These are phyloP conservation scores for Camponotus vicinus DNA, from an alignment of 1,140 invertebrate genomes.

Conservation along the genomic window DNA sequence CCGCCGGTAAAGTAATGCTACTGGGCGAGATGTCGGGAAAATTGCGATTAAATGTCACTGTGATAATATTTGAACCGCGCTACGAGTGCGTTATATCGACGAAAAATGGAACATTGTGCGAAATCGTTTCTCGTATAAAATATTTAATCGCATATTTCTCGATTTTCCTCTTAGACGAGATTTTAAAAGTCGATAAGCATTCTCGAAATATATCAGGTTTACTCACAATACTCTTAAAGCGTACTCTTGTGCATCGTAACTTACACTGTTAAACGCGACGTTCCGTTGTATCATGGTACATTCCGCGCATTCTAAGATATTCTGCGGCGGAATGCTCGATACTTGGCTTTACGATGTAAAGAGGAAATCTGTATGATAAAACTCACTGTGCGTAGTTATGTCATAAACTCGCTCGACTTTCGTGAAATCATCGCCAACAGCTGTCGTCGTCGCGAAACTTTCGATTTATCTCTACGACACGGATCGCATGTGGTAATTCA, in stretches of 20 bases:
- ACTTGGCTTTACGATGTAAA: slow-evolving; percentile 22
- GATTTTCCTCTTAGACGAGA: neutral
- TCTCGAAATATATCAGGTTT: neutral
- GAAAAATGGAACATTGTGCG: neutral
- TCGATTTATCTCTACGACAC: slow-evolving; percentile 44
- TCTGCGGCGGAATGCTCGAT: slow-evolving; percentile 14
- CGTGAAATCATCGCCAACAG: slow-evolving; percentile 32
- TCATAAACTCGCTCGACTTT: slow-evolving; percentile 31
- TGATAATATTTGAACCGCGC: neutral
- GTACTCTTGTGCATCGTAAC: neutral
- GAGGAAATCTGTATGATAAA: slow-evolving; percentile 43
- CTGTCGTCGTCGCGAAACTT: slow-evolving; percentile 5
- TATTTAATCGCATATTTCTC: neutral
- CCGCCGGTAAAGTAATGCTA: slow-evolving; percentile 1
- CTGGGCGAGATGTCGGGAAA: slow-evolving; percentile 7
- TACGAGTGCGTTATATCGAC: neutral
- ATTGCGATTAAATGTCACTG: slow-evolving; percentile 24
- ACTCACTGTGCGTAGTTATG: neutral
- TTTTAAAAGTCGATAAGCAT: neutral
- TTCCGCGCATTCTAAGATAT: slow-evolving; percentile 18
- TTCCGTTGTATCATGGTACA: neutral
- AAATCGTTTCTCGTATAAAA: neutral
- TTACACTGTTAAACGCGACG: slow-evolving; percentile 15
- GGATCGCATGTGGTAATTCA: slow-evolving; percentile 42
- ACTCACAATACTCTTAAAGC: neutral